Evolutionary conservation across 2,888 invertebrate species (phyloP).

Genomic region (Drosophila heteroneura): DNA sequence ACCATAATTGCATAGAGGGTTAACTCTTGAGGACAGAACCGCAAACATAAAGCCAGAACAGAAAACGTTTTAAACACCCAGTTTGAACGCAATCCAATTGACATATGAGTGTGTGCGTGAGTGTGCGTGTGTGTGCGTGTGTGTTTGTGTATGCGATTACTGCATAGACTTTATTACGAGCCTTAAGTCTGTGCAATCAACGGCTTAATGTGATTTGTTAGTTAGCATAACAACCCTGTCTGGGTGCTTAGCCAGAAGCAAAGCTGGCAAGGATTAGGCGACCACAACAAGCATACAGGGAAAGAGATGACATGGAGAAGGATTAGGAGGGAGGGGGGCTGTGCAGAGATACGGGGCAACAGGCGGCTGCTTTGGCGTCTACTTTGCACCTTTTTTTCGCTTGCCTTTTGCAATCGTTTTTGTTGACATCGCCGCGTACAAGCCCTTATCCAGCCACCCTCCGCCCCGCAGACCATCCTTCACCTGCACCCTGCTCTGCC

Average conservation of each 20-base stretch:
- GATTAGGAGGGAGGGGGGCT: fast-evolving
- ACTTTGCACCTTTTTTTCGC: conserved; percentile 16
- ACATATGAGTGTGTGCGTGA: neutral
- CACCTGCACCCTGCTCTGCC: no score
- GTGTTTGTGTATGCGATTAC: neutral
- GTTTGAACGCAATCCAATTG: conserved; percentile 4
- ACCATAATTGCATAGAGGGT: neutral
- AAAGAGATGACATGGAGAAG: neutral
- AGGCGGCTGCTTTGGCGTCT: conserved; percentile 15
- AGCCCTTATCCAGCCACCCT: conserved; percentile 5
- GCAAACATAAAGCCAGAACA: neutral
- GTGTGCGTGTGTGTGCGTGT: neutral
- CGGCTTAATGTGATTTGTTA: conserved; percentile 64
- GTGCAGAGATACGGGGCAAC: conserved; percentile 2
- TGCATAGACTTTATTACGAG: conserved; percentile 16
- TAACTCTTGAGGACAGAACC: neutral
- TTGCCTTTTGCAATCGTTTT: conserved; percentile 44
- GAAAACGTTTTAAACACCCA: conserved; percentile 1
- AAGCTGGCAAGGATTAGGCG: conserved; percentile 42
- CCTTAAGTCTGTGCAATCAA: conserved; percentile 50
- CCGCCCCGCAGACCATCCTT: neutral
- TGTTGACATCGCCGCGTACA: conserved; percentile 57
- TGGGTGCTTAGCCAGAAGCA: conserved; percentile 14
- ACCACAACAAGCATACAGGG: conserved; percentile 31
- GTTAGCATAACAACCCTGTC: conserved; percentile 28